These are phyloP conservation scores for Bhutanitis thaidina DNA, from an alignment of 2,888 invertebrate genomes.

Conservation along the genomic window DNA sequence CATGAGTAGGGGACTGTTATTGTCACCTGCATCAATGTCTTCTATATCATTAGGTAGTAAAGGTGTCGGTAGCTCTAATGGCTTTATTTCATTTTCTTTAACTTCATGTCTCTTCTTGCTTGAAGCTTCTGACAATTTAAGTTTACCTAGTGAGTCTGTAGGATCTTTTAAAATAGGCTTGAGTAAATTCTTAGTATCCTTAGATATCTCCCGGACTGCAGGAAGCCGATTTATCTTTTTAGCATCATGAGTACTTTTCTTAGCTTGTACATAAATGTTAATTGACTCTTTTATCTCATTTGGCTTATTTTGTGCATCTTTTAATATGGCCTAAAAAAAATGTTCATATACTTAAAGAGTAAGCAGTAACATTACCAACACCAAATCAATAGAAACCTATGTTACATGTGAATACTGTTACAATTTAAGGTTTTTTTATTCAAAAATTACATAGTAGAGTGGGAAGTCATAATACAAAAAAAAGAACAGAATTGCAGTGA, in stretches of 20 bases:
- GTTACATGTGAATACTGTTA: too few relatives aligned
- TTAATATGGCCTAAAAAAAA: slow-evolving; percentile 45
- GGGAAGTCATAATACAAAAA: too few relatives aligned
- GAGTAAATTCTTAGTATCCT: slow-evolving; percentile 38
- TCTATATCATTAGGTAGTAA: slow-evolving; percentile 72
- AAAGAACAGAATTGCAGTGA: too few relatives aligned
- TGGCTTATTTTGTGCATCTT: slow-evolving; percentile 49
- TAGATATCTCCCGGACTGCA: slow-evolving; percentile 40
- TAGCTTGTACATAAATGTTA: slow-evolving; percentile 40
- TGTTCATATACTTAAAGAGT: too few relatives aligned
- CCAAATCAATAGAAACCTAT: too few relatives aligned
- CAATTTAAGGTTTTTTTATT: too few relatives aligned
- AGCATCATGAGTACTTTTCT: slow-evolving; percentile 40
- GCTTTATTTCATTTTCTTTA: slow-evolving; percentile 23
- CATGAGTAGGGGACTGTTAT: slow-evolving; percentile 87
- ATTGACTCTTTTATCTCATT: slow-evolving; percentile 46
- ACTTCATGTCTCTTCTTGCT: slow-evolving; percentile 24
- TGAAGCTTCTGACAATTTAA: slow-evolving; percentile 43
- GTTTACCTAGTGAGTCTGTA: slow-evolving; percentile 55
- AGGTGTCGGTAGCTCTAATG: slow-evolving; percentile 25
- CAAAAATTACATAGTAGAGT: too few relatives aligned
- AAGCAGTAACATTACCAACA: too few relatives aligned
- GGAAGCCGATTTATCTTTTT: slow-evolving; percentile 48
- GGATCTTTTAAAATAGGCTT: slow-evolving; percentile 56
- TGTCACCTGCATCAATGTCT: slow-evolving; percentile 88